Conservation (phyloP, 2,888 invertebrate genomes). For the Scaeva pyrastri region DNA sequence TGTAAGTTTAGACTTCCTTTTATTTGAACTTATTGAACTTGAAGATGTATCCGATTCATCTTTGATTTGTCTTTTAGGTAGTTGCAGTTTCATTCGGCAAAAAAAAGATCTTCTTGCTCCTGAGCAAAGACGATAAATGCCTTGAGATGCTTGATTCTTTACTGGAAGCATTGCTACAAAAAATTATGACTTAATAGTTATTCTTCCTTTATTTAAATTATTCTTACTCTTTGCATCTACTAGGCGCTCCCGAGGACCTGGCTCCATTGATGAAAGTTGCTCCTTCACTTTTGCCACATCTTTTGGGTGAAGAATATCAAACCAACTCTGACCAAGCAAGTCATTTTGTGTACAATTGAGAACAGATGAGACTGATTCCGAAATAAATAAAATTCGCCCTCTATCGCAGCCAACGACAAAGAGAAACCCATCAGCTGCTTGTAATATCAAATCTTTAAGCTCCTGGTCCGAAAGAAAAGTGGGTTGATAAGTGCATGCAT, state of each 20-base stretch:
- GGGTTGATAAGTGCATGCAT: constrained; percentile 91
- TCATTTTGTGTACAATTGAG: constrained; percentile 94
- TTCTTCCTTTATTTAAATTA: not conserved
- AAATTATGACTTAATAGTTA: not conserved
- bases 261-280: constrained; percentile 95
- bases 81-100: constrained; percentile 95
- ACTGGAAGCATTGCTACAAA: constrained; percentile 94
- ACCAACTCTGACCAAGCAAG: constrained; percentile 95
- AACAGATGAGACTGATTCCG: constrained; percentile 92
- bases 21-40: constrained; percentile 85
- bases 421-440: constrained; percentile 95
- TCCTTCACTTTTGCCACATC: constrained; percentile 98
- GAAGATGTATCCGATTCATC: constrained; percentile 87
- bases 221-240: constrained; percentile 95
- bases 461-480: constrained; percentile 94
- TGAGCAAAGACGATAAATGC: constrained; percentile 91
- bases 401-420: constrained; percentile 97
- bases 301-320: constrained; percentile 97
- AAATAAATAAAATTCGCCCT: constrained; percentile 94
- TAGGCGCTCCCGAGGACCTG: constrained; percentile 93
- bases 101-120: constrained; percentile 96
- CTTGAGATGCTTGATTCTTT: constrained; percentile 92
- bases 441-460: constrained; percentile 92
- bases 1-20: constrained; percentile 87
- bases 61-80: constrained; percentile 86